Conservation (phyloP, 2,888 invertebrate species). For the Erynnis tages region DNA sequence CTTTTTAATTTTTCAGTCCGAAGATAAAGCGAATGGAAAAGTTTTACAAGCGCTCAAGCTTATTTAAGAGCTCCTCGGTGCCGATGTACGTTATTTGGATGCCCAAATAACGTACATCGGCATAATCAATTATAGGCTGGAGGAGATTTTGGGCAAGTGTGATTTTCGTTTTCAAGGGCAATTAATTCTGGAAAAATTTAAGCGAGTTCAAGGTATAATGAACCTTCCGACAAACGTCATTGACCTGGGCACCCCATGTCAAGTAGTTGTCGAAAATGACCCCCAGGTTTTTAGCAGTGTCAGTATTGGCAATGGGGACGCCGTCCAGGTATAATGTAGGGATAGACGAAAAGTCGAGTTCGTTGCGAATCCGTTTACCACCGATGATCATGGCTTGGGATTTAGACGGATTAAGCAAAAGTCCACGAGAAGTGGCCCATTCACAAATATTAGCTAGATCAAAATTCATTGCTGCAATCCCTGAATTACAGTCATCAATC, state of each 20-base stretch:
- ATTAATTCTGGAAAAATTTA: background rate
- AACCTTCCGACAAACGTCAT: background rate
- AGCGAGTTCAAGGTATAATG: background rate
- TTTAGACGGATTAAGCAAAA: background rate
- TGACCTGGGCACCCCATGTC: background rate
- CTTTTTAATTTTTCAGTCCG: slow-evolving; percentile 1
- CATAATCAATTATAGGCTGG: slow-evolving; percentile 10
- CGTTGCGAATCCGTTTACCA: background rate
- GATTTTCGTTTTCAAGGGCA: background rate
- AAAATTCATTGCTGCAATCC: background rate
- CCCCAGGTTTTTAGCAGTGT: background rate
- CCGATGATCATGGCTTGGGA: slow-evolving; percentile 1
- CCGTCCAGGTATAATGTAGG: background rate
- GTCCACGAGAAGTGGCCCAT: background rate
- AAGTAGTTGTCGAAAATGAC: background rate
- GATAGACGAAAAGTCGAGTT: background rate
- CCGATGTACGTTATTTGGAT: too few species aligned
- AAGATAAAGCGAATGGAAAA: slow-evolving; percentile 19
- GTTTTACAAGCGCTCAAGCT: slow-evolving; percentile 24
- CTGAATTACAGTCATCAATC: background rate
- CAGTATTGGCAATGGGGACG: background rate
- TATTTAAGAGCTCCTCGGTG: slow-evolving; percentile 10
- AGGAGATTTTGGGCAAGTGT: background rate
- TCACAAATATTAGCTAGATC: background rate
- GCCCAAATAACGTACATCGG: slow-evolving; percentile 5